A percentile compares a stretch with the other conserved stretches of the same genome.
These are phyloP conservation scores for Lophura nycthemera DNA, from an alignment of 2,113 vertebrate genomes.

Conservation along the genomic window DNA sequence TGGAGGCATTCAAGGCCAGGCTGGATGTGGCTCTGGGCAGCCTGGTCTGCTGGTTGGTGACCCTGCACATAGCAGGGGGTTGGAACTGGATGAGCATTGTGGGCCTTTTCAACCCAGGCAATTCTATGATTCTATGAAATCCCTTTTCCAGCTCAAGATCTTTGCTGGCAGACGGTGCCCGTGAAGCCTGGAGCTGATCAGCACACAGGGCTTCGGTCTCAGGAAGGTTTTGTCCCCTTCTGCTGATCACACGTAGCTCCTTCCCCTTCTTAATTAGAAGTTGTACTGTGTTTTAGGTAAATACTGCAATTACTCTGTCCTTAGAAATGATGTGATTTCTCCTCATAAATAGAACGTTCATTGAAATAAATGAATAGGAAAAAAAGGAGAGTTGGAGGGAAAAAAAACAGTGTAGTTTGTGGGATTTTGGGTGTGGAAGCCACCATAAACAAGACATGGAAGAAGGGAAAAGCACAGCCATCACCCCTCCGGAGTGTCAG, in stretches of 20 bases:
- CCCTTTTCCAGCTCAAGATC: not conserved
- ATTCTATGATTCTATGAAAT: too few relatives aligned
- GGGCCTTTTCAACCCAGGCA: too few relatives aligned
- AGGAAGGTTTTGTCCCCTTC: not conserved
- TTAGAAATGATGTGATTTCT: not conserved
- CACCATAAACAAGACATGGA: fast-evolving
- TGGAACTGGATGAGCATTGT: too few relatives aligned
- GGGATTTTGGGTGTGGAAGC: not conserved
- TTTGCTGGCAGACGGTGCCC: constrained; percentile 10
- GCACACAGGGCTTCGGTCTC: constrained; percentile 48
- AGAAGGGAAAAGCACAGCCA: not conserved
- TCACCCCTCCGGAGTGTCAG: not conserved
- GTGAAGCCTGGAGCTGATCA: not conserved
- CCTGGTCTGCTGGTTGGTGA: too few relatives aligned
- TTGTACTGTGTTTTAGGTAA: not conserved
- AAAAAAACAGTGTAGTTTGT: fast-evolving
- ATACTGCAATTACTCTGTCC: not conserved
- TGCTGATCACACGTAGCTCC: not conserved
- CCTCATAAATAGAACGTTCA: fast-evolving
- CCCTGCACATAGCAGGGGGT: too few relatives aligned
- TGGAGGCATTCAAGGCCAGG: too few relatives aligned
- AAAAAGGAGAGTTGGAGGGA: not conserved
- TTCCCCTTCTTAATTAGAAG: not conserved
- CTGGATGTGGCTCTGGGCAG: too few relatives aligned
- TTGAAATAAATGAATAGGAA: not conserved